These are phyloP conservation scores for Meriones unguiculatus DNA, from an alignment of 2,113 vertebrate species.

Conservation along the genomic window DNA sequence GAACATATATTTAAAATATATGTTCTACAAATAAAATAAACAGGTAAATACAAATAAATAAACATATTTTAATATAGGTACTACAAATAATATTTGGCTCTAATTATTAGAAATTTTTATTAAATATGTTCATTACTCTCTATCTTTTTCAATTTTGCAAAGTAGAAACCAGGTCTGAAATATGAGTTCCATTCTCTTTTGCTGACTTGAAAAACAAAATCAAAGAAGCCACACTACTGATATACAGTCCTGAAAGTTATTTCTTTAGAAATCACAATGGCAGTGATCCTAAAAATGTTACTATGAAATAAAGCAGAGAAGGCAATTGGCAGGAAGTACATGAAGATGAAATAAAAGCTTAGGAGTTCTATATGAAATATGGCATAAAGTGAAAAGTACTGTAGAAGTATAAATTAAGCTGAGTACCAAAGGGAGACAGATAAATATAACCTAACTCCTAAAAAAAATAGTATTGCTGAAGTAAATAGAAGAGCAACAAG, in stretches of 20 bases:
- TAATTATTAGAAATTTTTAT: neutral
- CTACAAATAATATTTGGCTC: neutral
- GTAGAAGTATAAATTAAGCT: conserved; percentile 61
- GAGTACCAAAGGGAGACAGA: conserved; percentile 39
- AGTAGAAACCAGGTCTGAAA: neutral
- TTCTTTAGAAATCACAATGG: conserved; percentile 57
- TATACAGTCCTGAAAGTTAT: neutral
- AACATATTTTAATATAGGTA: neutral
- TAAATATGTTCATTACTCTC: neutral
- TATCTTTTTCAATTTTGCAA: neutral
- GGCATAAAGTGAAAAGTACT: conserved; percentile 54
- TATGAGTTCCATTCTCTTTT: conserved; percentile 43
- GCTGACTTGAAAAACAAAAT: conserved; percentile 26
- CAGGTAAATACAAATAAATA: neutral
- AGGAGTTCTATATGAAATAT: conserved; percentile 67
- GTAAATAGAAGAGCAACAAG: conserved; percentile 47
- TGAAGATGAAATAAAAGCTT: conserved; percentile 70
- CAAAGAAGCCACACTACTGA: neutral
- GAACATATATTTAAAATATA: neutral
- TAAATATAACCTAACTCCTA: conserved; percentile 41
- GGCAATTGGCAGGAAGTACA: conserved; percentile 59
- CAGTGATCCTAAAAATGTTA: conserved; percentile 70
- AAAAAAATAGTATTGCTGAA: conserved; percentile 9
- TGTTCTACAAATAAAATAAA: neutral
- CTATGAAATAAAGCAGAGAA: conserved; percentile 65